Evolutionary conservation across 2,888 invertebrate genomes (phyloP).

Genomic region (Scaptomyza tumidula): DNA sequence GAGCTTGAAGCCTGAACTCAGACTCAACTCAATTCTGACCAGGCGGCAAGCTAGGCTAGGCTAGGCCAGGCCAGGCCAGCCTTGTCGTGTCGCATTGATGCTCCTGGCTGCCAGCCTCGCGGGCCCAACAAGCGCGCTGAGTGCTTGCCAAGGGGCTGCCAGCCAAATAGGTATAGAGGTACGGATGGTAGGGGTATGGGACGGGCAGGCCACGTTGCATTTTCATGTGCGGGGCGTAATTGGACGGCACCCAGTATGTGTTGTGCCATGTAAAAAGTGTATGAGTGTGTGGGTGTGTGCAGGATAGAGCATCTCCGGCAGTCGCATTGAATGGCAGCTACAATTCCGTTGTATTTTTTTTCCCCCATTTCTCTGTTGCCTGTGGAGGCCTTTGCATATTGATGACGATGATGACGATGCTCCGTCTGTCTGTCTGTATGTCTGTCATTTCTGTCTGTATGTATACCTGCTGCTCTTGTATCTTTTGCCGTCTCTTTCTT

Average conservation of each 20-base stretch:
- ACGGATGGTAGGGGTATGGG: background rate
- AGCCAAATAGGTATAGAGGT: background rate
- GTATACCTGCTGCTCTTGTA: conserved; percentile 13
- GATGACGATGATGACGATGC: conserved; percentile 65
- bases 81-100: conserved; percentile 70
- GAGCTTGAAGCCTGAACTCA: conserved; percentile 17
- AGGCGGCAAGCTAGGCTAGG: conserved; percentile 11
- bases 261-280: conserved; percentile 23
- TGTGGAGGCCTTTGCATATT: conserved; percentile 69
- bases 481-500: conserved; percentile 15
- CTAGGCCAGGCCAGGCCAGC: conserved; percentile 8
- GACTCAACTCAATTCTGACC: conserved; percentile 26
- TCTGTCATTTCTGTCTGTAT: conserved; percentile 15
- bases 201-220: conserved; percentile 64
- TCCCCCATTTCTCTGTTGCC: conserved; percentile 10
- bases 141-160: conserved; percentile 52
- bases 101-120: conserved; percentile 66
- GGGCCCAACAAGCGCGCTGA: conserved; percentile 76
- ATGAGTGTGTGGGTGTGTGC: conserved; percentile 5
- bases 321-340: conserved; percentile 64
- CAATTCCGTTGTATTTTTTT: conserved; percentile 51
- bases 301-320: conserved; percentile 37
- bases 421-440: conserved; percentile 18
- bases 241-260: conserved; percentile 66
- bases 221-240: conserved; percentile 79